phyloP scores from a whole-genome alignment of 2,113 vertebrate species.

The Astatoreochromis straeleni region DNA sequence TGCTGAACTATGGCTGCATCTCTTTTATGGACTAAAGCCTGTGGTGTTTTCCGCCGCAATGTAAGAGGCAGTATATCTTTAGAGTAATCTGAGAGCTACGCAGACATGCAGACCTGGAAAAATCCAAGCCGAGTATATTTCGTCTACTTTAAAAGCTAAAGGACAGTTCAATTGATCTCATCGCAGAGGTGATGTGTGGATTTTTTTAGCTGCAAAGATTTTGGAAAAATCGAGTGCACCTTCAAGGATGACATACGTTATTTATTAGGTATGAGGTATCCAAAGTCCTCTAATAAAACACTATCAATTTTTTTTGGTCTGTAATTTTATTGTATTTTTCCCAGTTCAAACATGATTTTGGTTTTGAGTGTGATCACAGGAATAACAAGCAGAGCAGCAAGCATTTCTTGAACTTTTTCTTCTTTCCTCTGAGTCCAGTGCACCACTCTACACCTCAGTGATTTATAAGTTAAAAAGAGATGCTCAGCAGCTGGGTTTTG shows the following conservation, averaged over 20 bases:
- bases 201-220: background rate
- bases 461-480: background rate
- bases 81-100: slow-evolving; percentile 26
- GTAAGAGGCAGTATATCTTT: slow-evolving; percentile 30
- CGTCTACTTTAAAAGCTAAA: slow-evolving; percentile 23
- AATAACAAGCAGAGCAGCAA: slow-evolving; percentile 9
- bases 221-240: slow-evolving; percentile 5
- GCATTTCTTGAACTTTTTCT: background rate
- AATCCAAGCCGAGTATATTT: slow-evolving; percentile 2
- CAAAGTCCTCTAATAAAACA: background rate
- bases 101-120: background rate
- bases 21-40: slow-evolving; percentile 36
- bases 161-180: slow-evolving; percentile 27
- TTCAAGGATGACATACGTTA: background rate
- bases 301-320: background rate
- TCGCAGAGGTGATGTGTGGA: background rate
- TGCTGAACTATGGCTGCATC: slow-evolving; percentile 39
- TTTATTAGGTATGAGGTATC: background rate
- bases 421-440: background rate
- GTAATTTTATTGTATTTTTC: background rate
- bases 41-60: slow-evolving; percentile 26
- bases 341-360: background rate
- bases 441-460: background rate
- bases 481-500: slow-evolving; percentile 12
- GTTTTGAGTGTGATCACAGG: background rate